Evolutionary conservation across 2,888 invertebrate species (phyloP), one percentile per base, ranked within the genome.

Genomic region (Rhaphigaster nebulosa): DNA sequence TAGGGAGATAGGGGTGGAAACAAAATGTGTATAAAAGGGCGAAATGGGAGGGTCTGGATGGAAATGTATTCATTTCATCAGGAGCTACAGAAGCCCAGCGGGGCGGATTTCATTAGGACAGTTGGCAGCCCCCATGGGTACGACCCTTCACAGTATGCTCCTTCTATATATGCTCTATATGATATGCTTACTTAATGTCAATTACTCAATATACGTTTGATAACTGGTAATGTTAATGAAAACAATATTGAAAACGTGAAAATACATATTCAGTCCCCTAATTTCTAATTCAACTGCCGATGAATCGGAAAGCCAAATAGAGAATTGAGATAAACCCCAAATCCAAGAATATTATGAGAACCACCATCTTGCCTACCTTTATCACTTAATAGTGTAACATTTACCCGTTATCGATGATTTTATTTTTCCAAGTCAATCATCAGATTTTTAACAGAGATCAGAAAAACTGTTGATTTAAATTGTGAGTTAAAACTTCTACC

Each of bases 11-110:
- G 38, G 70, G 70, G 38, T 38, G 70, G 34, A 38, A 45, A 84
- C 84, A 84, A 84, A 84, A 84, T 84, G 45, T 84, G 84, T 84
- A 84, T 84, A 84, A 45, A 84, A 84, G 80, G 80, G 80, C 38
- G 80, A 45, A 80, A 38, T 80, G 84, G 84, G 45, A 45, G 84
- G 84, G 84, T n/a, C n/a, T n/a, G 84, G 84, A 84, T 84, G 84
- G 84, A 84, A 84, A 84, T 84, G 84, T 84, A 84, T 84, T 84
- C 84, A 84, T 84, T 84, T 45, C 84, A 84, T 84, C 45, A 26
- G 2, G n/a, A 50, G 84, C 45, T n/a, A n/a, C n/a, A 26, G 41
- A n/a, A 15, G 23, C 45, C 84, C 84, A 26, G 38, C 45, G 45
- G 84, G 45, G 84, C 45, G 41, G 84, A 84, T 84, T 84, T 84